Evolutionary conservation across 2,113 vertebrate species (phyloP).

Genomic region (Tetraodon nigroviridis): DNA sequence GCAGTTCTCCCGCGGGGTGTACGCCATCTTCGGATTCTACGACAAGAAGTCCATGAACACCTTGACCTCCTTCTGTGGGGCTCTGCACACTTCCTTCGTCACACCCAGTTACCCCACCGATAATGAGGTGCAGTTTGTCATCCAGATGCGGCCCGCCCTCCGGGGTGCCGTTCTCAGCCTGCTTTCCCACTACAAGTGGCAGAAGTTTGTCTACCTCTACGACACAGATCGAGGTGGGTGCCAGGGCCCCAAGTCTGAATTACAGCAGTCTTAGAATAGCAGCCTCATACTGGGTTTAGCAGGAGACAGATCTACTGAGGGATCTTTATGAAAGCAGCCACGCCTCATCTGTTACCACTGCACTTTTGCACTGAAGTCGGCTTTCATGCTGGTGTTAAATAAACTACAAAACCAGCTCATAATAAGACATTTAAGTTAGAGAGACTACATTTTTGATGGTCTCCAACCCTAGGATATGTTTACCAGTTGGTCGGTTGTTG

Average conservation of each 20-base stretch:
- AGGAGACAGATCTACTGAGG: constrained; percentile 31
- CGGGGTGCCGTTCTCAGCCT: constrained; percentile 92
- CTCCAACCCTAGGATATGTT: constrained; percentile 43
- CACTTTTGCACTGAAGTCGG: constrained; percentile 35
- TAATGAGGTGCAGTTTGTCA: constrained; percentile 98
- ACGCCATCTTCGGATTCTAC: constrained; percentile 99
- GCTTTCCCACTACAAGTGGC: constrained; percentile 93
- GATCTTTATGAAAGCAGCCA: constrained; percentile 38
- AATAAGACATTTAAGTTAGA: constrained; percentile 46
- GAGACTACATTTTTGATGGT: constrained; percentile 34
- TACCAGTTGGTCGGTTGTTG: constrained; percentile 45
- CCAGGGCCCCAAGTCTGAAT: constrained; percentile 15
- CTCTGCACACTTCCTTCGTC: constrained; percentile 96
- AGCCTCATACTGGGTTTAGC: constrained; percentile 20
- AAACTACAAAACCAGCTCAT: constrained; percentile 29
- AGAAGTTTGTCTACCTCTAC: constrained; percentile 97
- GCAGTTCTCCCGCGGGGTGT: constrained; percentile 98
- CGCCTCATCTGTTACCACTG: constrained; percentile 43
- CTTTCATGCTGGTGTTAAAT: constrained; percentile 48
- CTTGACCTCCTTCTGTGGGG: constrained; percentile 96
- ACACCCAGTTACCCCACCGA: constrained; percentile 97
- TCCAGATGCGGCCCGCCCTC: constrained; percentile 95
- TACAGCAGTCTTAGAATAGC: constrained; percentile 35
- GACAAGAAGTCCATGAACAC: constrained; percentile 99
- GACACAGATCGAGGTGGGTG: constrained; percentile 96